phyloP scores from a whole-genome alignment of 2,888 invertebrate species.

The Hirtodrosophila trivittata region DNA sequence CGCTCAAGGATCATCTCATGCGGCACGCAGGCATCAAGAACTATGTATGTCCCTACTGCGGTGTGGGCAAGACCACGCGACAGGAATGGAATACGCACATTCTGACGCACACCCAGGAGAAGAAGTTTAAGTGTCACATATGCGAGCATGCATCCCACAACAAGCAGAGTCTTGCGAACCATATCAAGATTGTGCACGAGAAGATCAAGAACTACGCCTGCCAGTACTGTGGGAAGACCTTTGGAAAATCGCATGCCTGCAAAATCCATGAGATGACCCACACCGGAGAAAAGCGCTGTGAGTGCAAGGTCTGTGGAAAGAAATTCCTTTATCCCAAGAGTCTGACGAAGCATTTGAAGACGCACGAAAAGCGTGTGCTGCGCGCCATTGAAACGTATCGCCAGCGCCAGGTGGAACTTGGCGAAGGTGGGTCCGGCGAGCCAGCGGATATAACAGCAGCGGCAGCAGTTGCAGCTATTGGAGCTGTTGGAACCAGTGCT shows the following conservation, averaged over 20 bases:
- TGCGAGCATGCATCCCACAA: constrained; percentile 81
- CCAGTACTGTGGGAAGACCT: constrained; percentile 81
- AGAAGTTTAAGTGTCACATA: constrained; percentile 81
- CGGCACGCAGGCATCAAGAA: constrained; percentile 82
- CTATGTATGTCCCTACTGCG: constrained; percentile 82
- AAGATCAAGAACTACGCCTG: constrained; percentile 82
- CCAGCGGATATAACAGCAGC: constrained; percentile 25
- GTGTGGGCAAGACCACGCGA: constrained; percentile 81
- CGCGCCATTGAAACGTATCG: constrained; percentile 81
- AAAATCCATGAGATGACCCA: constrained; percentile 82
- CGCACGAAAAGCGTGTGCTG: constrained; percentile 81
- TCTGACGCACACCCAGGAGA: constrained; percentile 81
- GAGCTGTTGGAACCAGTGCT: not conserved
- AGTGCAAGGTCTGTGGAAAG: constrained; percentile 81
- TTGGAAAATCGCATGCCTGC: constrained; percentile 81
- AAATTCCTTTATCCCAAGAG: constrained; percentile 81
- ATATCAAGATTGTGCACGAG: constrained; percentile 80
- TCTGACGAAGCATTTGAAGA: constrained; percentile 80
- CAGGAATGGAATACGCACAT: constrained; percentile 82
- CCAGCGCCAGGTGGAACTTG: constrained; percentile 77
- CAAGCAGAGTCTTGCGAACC: constrained; percentile 80
- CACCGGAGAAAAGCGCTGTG: constrained; percentile 80
- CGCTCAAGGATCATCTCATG: constrained; percentile 82
- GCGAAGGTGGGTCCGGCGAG: constrained; percentile 50
- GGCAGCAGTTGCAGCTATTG: constrained; percentile 15